Evolutionary conservation across 2,113 vertebrate species (phyloP).

Genomic region (Tupaia tana): DNA sequence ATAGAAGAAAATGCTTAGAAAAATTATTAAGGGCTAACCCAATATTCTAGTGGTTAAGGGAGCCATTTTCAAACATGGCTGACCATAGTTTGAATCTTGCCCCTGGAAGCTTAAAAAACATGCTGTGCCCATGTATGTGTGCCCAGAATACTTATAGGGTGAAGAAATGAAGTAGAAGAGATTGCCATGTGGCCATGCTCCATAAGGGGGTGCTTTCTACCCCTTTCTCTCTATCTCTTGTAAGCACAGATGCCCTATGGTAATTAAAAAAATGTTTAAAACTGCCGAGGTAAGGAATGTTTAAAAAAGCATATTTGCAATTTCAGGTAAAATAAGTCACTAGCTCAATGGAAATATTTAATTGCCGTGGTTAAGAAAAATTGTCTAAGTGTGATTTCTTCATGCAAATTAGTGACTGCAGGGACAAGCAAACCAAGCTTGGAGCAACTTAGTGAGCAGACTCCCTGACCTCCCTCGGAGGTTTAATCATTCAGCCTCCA

Average conservation of each 20-base stretch:
- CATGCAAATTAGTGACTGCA: background rate
- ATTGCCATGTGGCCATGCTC: too few relatives aligned
- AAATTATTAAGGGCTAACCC: background rate
- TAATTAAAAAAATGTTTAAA: background rate
- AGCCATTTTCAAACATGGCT: too few relatives aligned
- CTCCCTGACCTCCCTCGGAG: background rate
- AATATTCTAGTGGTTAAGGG: too few relatives aligned
- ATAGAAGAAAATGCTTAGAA: background rate
- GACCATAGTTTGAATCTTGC: too few relatives aligned
- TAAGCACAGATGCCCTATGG: too few relatives aligned
- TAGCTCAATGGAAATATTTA: conserved; percentile 40
- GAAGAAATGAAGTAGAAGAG: too few relatives aligned
- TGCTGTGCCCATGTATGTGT: too few relatives aligned
- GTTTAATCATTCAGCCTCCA: background rate
- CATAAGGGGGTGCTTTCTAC: too few relatives aligned
- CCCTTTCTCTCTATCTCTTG: too few relatives aligned
- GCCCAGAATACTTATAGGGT: too few relatives aligned
- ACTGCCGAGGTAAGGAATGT: background rate
- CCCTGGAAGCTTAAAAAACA: too few relatives aligned
- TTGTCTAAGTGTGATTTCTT: conserved; percentile 31
- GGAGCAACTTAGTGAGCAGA: background rate
- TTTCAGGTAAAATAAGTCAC: background rate
- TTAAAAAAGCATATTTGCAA: background rate
- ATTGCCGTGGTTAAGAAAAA: conserved; percentile 4
- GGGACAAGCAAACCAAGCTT: background rate